phyloP scores from a whole-genome alignment of 1,140 invertebrate species.

The Heliconius eleuchia region DNA sequence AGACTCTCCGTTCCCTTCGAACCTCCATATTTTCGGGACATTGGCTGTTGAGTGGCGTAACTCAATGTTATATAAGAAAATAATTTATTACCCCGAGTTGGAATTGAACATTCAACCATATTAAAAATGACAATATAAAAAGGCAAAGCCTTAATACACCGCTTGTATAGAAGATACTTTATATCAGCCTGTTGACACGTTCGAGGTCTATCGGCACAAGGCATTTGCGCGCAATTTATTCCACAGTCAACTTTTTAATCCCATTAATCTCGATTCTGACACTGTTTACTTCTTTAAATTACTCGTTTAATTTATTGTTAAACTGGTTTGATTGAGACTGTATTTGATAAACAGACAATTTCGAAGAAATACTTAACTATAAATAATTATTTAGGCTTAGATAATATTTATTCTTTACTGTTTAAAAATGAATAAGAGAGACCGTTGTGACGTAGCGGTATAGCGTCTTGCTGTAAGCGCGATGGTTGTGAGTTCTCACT shows the following conservation, averaged over 20 bases:
- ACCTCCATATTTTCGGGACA: not conserved
- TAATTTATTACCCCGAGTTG: too few relatives aligned
- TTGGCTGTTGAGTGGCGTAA: too few relatives aligned
- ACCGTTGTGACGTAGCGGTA: too few relatives aligned
- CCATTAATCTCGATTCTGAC: constrained; percentile 47
- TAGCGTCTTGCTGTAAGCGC: too few relatives aligned
- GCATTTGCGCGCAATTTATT: constrained; percentile 52
- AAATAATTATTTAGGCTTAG: constrained; percentile 1
- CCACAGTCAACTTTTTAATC: constrained; percentile 64
- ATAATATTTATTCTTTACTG: not conserved
- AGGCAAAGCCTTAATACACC: not conserved
- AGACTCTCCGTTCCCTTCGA: not conserved
- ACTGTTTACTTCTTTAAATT: constrained; percentile 39
- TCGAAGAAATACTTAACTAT: not conserved
- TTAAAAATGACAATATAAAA: not conserved
- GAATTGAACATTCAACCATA: too few relatives aligned
- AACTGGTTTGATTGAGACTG: not conserved
- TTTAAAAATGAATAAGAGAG: not conserved
- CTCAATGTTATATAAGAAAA: too few relatives aligned
- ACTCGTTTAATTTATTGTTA: constrained; percentile 38
- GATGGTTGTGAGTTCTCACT: too few relatives aligned
- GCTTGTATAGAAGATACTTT: not conserved
- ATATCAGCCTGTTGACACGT: constrained; percentile 44
- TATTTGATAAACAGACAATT: not conserved
- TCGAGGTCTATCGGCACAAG: constrained; percentile 42